Evolutionary conservation across 1,140 invertebrate species (phyloP).

Genomic region (Ericerus pela): DNA sequence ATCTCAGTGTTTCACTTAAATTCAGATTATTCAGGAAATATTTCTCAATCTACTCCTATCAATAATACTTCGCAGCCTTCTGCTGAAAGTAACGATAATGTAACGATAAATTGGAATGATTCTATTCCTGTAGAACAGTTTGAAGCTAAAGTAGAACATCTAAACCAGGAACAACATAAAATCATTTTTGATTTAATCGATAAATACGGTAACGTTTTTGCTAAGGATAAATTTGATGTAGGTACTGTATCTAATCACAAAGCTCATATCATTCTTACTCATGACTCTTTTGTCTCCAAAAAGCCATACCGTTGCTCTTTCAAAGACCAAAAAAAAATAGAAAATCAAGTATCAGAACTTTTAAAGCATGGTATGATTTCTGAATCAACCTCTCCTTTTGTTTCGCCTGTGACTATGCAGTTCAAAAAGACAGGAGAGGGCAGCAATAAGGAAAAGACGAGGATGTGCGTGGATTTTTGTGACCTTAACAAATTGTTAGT

Average conservation of each 20-base stretch:
- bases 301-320: conserved; percentile 27
- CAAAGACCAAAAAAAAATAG: conserved; percentile 29
- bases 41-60: too few relatives aligned
- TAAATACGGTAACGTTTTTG: conserved; percentile 24
- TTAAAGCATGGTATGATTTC: conserved; percentile 27
- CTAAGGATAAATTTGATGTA: too few relatives aligned
- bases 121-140: conserved; percentile 21
- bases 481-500: conserved; percentile 29
- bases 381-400: conserved; percentile 29
- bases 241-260: conserved; percentile 24
- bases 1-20: conserved; percentile 17
- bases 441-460: conserved; percentile 26
- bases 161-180: conserved; percentile 23
- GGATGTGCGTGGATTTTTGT: conserved; percentile 29
- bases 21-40: too few relatives aligned
- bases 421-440: too few relatives aligned
- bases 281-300: conserved; percentile 26
- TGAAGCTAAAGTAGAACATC: conserved; percentile 22
- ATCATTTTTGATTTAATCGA: conserved; percentile 23
- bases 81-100: too few relatives aligned
- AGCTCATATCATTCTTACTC: conserved; percentile 25
- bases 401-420: conserved; percentile 28
- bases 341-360: conserved; percentile 28
- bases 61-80: too few relatives aligned
- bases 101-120: conserved; percentile 5